Percentiles rank a stretch among this genome's conserved stretches.
phyloP scores from a whole-genome alignment of 1,140 invertebrate species.

The Sipha flava region DNA sequence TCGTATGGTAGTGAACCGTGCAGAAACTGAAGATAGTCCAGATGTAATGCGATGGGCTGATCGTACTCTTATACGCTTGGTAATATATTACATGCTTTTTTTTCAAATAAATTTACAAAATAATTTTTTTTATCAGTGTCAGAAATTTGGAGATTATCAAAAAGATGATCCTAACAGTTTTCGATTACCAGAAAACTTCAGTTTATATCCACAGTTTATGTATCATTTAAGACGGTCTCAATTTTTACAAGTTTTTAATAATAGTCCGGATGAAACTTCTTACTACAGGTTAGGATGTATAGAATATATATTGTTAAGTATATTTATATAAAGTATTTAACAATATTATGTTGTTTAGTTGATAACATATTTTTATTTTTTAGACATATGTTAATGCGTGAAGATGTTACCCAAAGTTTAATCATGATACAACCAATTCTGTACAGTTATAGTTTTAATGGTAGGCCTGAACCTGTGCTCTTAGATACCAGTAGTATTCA shows the following conservation, averaged over 20 bases:
- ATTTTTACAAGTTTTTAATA: slow-evolving; percentile 99
- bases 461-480: slow-evolving; percentile 93
- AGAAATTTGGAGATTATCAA: slow-evolving; percentile 97
- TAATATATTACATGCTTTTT: slow-evolving; percentile 44
- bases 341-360: no score
- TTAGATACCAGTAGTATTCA: slow-evolving; percentile 96
- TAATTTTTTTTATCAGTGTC: slow-evolving; percentile 63
- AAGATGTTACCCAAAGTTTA: slow-evolving; percentile 92
- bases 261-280: slow-evolving; percentile 98
- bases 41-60: slow-evolving; percentile 98
- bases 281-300: slow-evolving; percentile 99
- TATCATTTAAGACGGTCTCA: slow-evolving; percentile 96
- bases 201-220: slow-evolving; percentile 98
- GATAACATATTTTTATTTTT: no score
- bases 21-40: slow-evolving; percentile 90
- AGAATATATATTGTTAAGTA: no score
- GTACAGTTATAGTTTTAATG: slow-evolving; percentile 96
- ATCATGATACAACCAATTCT: slow-evolving; percentile 99
- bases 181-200: slow-evolving; percentile 91
- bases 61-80: slow-evolving; percentile 91
- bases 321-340: no score
- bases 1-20: slow-evolving; percentile 88
- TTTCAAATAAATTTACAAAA: background rate
- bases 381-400: slow-evolving; percentile 92
- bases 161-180: slow-evolving; percentile 98